phyloP scores from a whole-genome alignment of 2,797 vertebrate species.

The Rhynchotus rufescens region DNA sequence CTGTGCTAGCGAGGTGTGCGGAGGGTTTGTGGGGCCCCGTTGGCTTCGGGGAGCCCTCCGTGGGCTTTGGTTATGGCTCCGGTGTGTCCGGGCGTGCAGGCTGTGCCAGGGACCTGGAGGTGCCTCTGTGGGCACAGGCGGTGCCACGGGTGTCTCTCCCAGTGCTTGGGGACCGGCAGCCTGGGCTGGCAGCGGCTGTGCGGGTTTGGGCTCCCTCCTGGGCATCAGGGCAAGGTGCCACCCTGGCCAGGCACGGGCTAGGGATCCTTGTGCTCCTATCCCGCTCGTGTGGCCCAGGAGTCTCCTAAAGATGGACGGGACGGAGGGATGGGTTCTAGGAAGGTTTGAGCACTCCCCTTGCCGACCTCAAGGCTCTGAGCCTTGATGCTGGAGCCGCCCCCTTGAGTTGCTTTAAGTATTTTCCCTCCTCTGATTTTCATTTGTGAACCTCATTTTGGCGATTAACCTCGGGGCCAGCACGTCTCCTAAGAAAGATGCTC shows the following conservation, averaged over 20 bases:
- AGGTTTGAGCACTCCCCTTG: background rate
- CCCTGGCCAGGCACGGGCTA: background rate
- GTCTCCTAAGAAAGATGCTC: constrained; percentile 49
- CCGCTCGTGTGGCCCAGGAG: background rate
- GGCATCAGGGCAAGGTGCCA: background rate
- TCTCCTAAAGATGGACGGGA: background rate
- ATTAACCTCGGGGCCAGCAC: constrained; percentile 23
- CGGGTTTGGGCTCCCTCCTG: background rate
- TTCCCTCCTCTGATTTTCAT: constrained; percentile 46
- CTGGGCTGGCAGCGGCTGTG: background rate
- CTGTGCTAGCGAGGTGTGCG: background rate
- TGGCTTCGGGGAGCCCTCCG: background rate
- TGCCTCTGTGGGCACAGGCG: background rate
- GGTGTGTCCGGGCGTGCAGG: background rate
- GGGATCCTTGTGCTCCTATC: background rate
- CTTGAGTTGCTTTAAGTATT: constrained; percentile 1
- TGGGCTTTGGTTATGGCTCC: background rate
- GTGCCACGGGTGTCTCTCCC: background rate
- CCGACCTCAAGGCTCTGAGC: background rate
- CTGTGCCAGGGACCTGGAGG: background rate
- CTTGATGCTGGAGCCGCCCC: background rate
- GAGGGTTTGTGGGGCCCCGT: background rate
- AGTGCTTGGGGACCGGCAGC: accelerated
- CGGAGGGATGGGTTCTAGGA: background rate
- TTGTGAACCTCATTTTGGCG: constrained; percentile 18